Evolutionary conservation across 2,888 invertebrate genomes (phyloP), one percentile per base, ranked within the genome.

Genomic region (Caenorhabditis uteleia): DNA sequence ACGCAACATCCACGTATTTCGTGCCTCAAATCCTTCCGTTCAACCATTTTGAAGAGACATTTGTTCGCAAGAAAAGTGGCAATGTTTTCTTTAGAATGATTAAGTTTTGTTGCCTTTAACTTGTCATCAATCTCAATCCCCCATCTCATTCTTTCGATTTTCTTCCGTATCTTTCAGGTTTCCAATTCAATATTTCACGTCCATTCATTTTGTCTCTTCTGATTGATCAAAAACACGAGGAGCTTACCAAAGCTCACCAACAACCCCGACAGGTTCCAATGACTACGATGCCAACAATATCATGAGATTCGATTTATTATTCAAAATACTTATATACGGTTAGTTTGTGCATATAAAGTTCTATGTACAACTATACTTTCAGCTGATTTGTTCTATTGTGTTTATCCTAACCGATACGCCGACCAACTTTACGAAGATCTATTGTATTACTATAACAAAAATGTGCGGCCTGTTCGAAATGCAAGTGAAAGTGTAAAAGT

Each of bases 371-470:
- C 38, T 4, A n/a, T 12, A 31, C 6, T 50, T 58, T 21, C 40
- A 66, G 66, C 55, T 25, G 44, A 29, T 36, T 44, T 66, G 7
- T 44, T 54, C 23, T 51, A 42, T 49, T 50, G 39, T 43, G 59
- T 51, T 8, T 40, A 43, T 45, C 59, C 66, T 23, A 66, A 66
- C 39, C 55, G 66, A 43, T 66, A 60, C 54, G 66, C 66, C 14
- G 66, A 56, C 38, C 83, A 83, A 55, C 68, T 83, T 26, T 83
- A 82, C 55, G 82, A 83, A 68, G 83, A 83, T 65, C 68, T 83
- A 14, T 70, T 83, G 43, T 83, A 83, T 50, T 81, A 75, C 61
- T 83, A 83, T 70, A 79, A 83, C 55, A 83, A 81, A 59, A 71
- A 77, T 43, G 76, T 76, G 6, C 58, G 76, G 16, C 78, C 78